These are phyloP conservation scores for Sciaenops ocellatus DNA, from an alignment of 2,797 vertebrate genomes.

Conservation along the genomic window DNA sequence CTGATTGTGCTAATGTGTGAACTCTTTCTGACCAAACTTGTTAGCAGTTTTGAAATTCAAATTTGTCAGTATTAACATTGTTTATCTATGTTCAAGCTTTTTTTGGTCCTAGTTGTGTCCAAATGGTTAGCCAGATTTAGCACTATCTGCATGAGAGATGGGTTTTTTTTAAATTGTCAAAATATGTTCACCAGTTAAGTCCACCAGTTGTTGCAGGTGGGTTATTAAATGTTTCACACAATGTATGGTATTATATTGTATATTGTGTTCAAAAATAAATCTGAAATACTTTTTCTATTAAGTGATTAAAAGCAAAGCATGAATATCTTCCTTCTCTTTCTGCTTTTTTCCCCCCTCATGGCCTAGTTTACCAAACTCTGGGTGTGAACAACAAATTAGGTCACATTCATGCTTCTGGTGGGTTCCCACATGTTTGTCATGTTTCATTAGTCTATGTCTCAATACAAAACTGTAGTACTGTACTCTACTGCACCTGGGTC, in stretches of 20 bases:
- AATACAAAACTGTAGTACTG: constrained; percentile 3
- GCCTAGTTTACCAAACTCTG: not conserved
- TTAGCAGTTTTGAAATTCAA: constrained; percentile 91
- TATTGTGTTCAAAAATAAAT: constrained; percentile 97
- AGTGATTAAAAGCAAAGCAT: constrained; percentile 99
- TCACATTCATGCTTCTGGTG: constrained; percentile 47
- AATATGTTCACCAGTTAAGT: constrained; percentile 76
- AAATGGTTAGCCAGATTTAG: constrained; percentile 90
- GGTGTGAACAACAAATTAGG: constrained; percentile 37
- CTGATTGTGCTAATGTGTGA: constrained; percentile 92
- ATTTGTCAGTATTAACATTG: constrained; percentile 90
- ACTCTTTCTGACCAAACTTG: constrained; percentile 92
- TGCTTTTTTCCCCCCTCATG: constrained; percentile 20
- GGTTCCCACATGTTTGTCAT: constrained; percentile 44
- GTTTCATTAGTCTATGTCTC: constrained; percentile 43
- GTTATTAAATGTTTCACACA: constrained; percentile 94
- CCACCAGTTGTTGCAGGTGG: constrained; percentile 92
- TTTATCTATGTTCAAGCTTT: constrained; percentile 91
- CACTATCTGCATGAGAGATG: constrained; percentile 95
- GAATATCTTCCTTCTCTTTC: constrained; percentile 81
- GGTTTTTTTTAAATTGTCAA: constrained; percentile 87
- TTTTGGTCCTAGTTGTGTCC: constrained; percentile 91
- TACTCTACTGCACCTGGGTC: constrained; percentile 40
- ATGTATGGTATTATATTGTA: constrained; percentile 99
- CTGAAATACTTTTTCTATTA: constrained; percentile 99